Evolutionary conservation across 2,888 invertebrate genomes (phyloP), one percentile per base, ranked within the genome.

Genomic region (Nebria brevicollis): DNA sequence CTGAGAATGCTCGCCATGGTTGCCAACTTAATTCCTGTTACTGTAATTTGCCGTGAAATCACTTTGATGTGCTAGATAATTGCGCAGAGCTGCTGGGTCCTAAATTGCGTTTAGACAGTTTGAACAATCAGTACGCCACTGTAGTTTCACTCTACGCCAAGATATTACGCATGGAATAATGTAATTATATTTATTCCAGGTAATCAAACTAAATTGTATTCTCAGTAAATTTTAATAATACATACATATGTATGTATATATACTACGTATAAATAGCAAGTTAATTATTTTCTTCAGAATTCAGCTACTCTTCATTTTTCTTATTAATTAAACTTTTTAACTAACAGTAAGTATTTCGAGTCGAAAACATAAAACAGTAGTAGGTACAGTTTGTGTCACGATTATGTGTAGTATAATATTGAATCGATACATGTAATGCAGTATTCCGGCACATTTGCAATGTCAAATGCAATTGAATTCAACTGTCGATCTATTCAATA

Each of bases 21-120:
- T 20, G 68, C 75, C 79, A 79, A 79, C 79, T 79, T 79, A 79
- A 79, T 79, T 79, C 75, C 79, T 79, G 79, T 79, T 79, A 43
- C 79, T 75, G 79, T 79, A 79, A 79, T 79, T 79, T 79, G 75
- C 75, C 79, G 79, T 79, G 79, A 79, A 79, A 79, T 79, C 75
- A 79, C 79, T 79, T 79, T 79, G 75, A 79, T 75, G 75, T 79
- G 75, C 41, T 54, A 74, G 79, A 79, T 79, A 79, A 79, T 79
- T 79, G 79, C 68, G 64, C 66, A 66, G 54, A 66, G n/a, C 43
- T 77, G 70, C 74, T 54, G 43, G 43, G 13, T 70, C 66, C 68
- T 34, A 79, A 79, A 79, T 79, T 79, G 66, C 74, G 68, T 79
- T 74, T 42, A 66, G 74, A 74, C 74, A 79, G 73, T 72, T 64